Evolutionary conservation across 2,797 vertebrate genomes (phyloP).

Genomic region (Sebastes wilsoni): DNA sequence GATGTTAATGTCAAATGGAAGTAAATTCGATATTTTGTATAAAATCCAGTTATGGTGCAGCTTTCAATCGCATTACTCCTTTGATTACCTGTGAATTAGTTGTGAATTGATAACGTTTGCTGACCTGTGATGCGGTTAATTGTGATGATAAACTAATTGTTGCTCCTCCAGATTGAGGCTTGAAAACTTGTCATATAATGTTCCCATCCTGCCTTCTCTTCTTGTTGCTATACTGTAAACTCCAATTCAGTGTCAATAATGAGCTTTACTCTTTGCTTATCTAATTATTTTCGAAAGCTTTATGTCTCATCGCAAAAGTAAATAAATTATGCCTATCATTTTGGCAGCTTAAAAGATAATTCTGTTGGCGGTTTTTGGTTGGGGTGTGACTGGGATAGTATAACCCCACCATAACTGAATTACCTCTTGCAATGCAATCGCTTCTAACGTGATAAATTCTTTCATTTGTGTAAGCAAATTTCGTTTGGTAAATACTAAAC

Average conservation of each 20-base stretch:
- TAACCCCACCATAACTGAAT: slow-evolving; percentile 99
- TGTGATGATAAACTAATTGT: slow-evolving; percentile 84
- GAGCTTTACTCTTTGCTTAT: slow-evolving; percentile 99
- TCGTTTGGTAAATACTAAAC: slow-evolving; percentile 99
- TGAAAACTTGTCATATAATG: slow-evolving; percentile 86
- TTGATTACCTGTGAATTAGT: slow-evolving; percentile 64
- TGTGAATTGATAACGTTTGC: slow-evolving; percentile 67
- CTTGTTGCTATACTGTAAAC: slow-evolving; percentile 76
- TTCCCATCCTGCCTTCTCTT: slow-evolving; percentile 56
- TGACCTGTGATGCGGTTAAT: slow-evolving; percentile 82
- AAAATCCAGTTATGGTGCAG: slow-evolving; percentile 62
- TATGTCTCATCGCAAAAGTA: slow-evolving; percentile 99
- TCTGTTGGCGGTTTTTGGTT: slow-evolving; percentile 96
- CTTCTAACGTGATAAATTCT: slow-evolving; percentile 99
- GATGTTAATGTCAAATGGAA: slow-evolving; percentile 50
- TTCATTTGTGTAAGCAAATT: slow-evolving; percentile 99
- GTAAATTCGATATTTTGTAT: slow-evolving; percentile 64
- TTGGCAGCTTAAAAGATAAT: slow-evolving; percentile 99
- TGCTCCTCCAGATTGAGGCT: slow-evolving; percentile 72
- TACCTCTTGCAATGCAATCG: slow-evolving; percentile 99
- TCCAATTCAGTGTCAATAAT: slow-evolving; percentile 93
- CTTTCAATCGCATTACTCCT: slow-evolving; percentile 39
- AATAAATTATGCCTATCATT: slow-evolving; percentile 99
- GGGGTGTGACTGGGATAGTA: slow-evolving; percentile 99
- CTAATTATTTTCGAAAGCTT: slow-evolving; percentile 99